Percentiles rank a stretch among this genome's conserved stretches.
Conservation (phyloP, 2,797 vertebrate species). For the Scyliorhinus canicula region DNA sequence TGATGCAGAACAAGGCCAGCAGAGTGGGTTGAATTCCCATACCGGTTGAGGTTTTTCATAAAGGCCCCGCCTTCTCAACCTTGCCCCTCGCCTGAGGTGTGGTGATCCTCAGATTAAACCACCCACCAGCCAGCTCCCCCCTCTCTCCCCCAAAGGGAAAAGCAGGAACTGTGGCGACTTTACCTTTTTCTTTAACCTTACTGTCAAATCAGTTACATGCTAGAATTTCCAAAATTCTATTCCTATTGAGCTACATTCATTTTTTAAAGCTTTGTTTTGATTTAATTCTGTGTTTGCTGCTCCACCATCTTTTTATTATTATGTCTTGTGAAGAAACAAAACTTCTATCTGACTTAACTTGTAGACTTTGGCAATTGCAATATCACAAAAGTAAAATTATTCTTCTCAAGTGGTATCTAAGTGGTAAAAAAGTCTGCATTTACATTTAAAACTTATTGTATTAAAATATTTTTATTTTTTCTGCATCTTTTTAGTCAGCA, state of each 20-base stretch:
- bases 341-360: background rate
- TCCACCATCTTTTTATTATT: background rate
- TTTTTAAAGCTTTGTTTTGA: background rate
- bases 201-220: background rate
- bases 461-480: background rate
- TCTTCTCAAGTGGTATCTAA: background rate
- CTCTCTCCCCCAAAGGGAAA: no score
- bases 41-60: no score
- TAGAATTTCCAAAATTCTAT: background rate
- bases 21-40: no score
- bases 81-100: no score
- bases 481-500: background rate
- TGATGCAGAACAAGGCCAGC: no score
- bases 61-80: no score
- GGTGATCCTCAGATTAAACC: no score
- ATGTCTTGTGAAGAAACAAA: background rate
- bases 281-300: background rate
- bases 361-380: background rate
- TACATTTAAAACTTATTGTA: background rate
- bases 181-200: no score
- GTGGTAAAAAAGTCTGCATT: background rate
- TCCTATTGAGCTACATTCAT: background rate
- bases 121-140: no score
- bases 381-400: background rate
- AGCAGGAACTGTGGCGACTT: no score